Conservation (phyloP, 2,113 vertebrate species). For the Pungitius pungitius region DNA sequence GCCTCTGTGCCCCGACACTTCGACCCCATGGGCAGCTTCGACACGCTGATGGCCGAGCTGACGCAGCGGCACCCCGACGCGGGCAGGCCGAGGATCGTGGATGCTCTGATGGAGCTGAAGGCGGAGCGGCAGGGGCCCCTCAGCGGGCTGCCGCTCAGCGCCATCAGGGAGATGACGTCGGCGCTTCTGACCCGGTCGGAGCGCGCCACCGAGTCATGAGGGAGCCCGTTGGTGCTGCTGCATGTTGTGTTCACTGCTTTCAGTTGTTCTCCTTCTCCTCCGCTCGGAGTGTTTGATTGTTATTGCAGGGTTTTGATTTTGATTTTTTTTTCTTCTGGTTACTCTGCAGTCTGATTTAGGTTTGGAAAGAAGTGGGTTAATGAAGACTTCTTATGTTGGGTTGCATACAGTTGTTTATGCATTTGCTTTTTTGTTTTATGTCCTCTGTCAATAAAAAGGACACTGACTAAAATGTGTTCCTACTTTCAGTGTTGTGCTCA, state of each 20-base stretch:
- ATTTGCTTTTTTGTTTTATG: background rate
- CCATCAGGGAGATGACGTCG: slow-evolving; percentile 74
- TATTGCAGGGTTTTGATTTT: background rate
- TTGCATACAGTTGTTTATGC: background rate
- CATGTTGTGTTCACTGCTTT: background rate
- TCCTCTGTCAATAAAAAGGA: background rate
- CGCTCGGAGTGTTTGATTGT: background rate
- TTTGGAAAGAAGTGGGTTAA: background rate
- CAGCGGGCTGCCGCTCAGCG: slow-evolving; percentile 61
- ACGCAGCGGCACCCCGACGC: slow-evolving; percentile 54
- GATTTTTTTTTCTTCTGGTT: background rate
- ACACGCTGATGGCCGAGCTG: slow-evolving; percentile 70
- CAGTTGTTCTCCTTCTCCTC: too few species aligned
- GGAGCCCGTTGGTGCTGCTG: background rate
- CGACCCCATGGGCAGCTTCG: slow-evolving; percentile 68
- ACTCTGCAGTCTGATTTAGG: background rate
- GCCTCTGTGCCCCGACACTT: slow-evolving; percentile 65
- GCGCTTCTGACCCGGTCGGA: slow-evolving; percentile 56
- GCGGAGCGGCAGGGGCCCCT: slow-evolving; percentile 55
- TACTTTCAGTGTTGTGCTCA: background rate
- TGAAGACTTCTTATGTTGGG: background rate
- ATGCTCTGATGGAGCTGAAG: slow-evolving; percentile 63
- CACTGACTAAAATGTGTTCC: background rate
- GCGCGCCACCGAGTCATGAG: background rate
- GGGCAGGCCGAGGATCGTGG: slow-evolving; percentile 54